Percentiles rank a stretch among this genome's conserved stretches.
Evolutionary conservation across 1,140 invertebrate species (phyloP).

Genomic region (Cotesia glomerata): DNA sequence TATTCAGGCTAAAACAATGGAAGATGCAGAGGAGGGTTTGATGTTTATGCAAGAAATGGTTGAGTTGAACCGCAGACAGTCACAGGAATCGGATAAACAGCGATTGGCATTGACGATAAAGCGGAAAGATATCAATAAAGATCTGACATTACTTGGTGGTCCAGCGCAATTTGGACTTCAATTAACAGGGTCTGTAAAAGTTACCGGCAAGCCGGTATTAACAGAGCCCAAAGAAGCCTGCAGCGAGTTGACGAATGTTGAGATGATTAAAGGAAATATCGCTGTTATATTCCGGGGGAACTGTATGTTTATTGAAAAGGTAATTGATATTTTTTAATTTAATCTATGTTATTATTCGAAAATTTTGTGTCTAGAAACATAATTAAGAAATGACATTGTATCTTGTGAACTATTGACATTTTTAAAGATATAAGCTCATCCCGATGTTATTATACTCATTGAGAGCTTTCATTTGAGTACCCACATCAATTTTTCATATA

Average conservation of each 20-base stretch:
- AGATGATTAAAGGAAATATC: conserved; percentile 76
- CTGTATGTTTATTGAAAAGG: conserved; percentile 97
- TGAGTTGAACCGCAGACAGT: conserved; percentile 80
- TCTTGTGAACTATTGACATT: too few relatives aligned
- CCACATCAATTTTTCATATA: too few relatives aligned
- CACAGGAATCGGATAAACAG: conserved; percentile 67
- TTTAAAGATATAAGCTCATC: too few relatives aligned
- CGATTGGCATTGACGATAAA: conserved; percentile 67
- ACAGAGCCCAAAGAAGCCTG: conserved; percentile 77
- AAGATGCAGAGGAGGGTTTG: conserved; percentile 90
- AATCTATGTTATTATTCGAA: too few relatives aligned
- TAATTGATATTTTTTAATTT: too few relatives aligned
- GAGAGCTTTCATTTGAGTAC: too few relatives aligned
- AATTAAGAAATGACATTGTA: too few relatives aligned
- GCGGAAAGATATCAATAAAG: conserved; percentile 50
- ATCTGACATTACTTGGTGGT: conserved; percentile 73
- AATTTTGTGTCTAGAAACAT: too few relatives aligned
- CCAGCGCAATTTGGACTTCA: conserved; percentile 91
- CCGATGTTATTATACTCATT: too few relatives aligned
- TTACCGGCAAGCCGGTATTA: conserved; percentile 69
- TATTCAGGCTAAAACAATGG: conserved; percentile 78
- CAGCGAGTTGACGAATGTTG: conserved; percentile 68
- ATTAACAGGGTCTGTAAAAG: conserved; percentile 67
- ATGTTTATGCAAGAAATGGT: conserved; percentile 98
- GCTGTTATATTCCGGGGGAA: conserved; percentile 85